Evolutionary conservation across 2,888 invertebrate species (phyloP), one percentile per base, ranked within the genome.

Genomic region (Mimumesa dahlbomi): DNA sequence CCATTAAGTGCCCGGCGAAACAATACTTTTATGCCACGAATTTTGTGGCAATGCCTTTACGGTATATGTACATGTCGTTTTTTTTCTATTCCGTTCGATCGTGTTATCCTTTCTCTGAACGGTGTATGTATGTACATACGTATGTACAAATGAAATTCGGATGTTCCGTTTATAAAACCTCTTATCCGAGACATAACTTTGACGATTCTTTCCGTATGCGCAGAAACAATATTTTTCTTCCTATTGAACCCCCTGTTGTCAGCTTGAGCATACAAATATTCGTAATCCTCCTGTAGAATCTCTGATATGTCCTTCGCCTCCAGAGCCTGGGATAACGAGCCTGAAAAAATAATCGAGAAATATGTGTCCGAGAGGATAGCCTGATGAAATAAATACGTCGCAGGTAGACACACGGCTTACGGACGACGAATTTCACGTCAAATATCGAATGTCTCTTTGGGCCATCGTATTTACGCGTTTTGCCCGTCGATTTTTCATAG

Each of bases 221-320:
- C 13, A 29, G 25, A 22, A 7, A 53, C 2, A 66, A 71, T 49
- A 53, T 73, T 68, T 73, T 43, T 64, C 58, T 58, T 56, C 21
- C 48, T 66, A 52, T 52, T 38, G 50, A 50, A 38, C 7, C 21
- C n/a, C 43, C 14, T 48, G 48, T 62, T 54, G 36, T 48, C 61
- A 57, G 73, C 68, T 58, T 67, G 56, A 71, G 67, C 57, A 76
- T 58, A 79, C 52, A 77, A 77, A 79, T 71, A 72, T 59, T 57
- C 72, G 65, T 76, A 74, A 75, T 75, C 77, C 59, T 49, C 56
- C 25, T 54, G 48, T 49, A 46, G 16, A 22, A 31, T 38, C 29
- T 7, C 14, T n/a, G 46, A 46, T 16, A 19, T 29, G 9, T 22
- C 5, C 16, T 29, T 2, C 3, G 19, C 18, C 4, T 40, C 34